Evolutionary conservation across 92 coral and sea anemone genomes (phyloP), one percentile per base, ranked within the genome.

Genomic region (Desmophyllum pertusum): DNA sequence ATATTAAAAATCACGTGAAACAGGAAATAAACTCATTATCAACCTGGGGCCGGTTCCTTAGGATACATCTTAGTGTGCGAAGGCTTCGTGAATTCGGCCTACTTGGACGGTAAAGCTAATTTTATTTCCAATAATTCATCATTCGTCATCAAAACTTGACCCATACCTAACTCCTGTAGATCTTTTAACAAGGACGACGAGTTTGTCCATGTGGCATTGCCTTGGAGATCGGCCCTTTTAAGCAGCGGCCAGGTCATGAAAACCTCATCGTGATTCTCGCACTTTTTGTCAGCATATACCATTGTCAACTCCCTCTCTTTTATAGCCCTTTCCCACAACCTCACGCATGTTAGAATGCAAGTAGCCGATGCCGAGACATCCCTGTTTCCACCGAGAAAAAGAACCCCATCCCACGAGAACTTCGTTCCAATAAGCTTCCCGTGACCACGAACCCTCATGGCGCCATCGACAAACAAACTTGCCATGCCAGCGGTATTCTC

Each of bases 401-500:
- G 31, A 61, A 27, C 13, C 23, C 31, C 66, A 61, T 61, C 66
- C 66, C 66, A 18, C 13, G 29, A 19, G 66, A 61, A 4, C 4
- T 4, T 11, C 31, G 14, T 6, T 29, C 33, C 35, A 13, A 61
- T 61, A 10, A n/a, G 13, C 14, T 29, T 61, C 14, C 66, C 66
- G 0, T 61, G 35, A 61, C 33, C 14, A 21, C 66, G 66, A 19
- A 61, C 35, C 31, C 35, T 61, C 13, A n/a, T 61, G 14, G 1
- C 35, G 66, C 66, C 66, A 61, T 61, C 66, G 66, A 61, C 10
- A 61, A 61, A 61, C 35, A 61, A n/a, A n/a, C 35, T 29, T 61
- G 35, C 13, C 30, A 21, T n/a, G 15, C 35, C 66, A 61, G 66
- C 66, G 10, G 30, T 61, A 33, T 61, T 61, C 33, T 61, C 66